A percentile compares a stretch with the other conserved stretches of the same genome.
Conservation (phyloP, 2,888 invertebrate species). For the Tinea pellionella region DNA sequence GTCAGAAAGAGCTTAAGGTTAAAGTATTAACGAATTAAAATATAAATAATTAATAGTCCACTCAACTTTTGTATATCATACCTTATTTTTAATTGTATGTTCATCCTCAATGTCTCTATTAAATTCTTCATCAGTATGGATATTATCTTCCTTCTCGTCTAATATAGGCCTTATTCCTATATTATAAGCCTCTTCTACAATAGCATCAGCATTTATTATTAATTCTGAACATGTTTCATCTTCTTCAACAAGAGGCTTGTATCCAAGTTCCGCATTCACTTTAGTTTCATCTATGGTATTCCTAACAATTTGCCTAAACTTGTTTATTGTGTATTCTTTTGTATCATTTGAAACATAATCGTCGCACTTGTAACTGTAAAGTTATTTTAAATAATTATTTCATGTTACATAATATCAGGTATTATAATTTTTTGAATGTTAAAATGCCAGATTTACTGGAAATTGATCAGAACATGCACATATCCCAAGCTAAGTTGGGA, state of each 20-base stretch:
- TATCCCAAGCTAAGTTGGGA: too few relatives aligned
- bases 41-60: too few relatives aligned
- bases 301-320: slow-evolving; percentile 61
- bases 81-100: background rate
- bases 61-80: background rate
- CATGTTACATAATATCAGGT: too few relatives aligned
- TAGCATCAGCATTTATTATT: background rate
- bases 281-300: slow-evolving; percentile 35
- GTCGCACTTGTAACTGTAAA: slow-evolving; percentile 80
- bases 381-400: background rate
- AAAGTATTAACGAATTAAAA: too few relatives aligned
- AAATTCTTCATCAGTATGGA: background rate
- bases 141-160: background rate
- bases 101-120: background rate
- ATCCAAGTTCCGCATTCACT: background rate
- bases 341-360: slow-evolving; percentile 82
- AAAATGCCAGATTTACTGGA: too few relatives aligned
- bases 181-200: background rate
- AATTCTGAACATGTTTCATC: background rate
- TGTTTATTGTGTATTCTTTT: slow-evolving; percentile 63
- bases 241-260: background rate
- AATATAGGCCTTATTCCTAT: background rate
- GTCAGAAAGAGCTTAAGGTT: too few relatives aligned
- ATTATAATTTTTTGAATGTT: too few relatives aligned
- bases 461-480: too few relatives aligned